Conservation (phyloP, 2,797 vertebrate genomes). For the Onychomys arenicola region DNA sequence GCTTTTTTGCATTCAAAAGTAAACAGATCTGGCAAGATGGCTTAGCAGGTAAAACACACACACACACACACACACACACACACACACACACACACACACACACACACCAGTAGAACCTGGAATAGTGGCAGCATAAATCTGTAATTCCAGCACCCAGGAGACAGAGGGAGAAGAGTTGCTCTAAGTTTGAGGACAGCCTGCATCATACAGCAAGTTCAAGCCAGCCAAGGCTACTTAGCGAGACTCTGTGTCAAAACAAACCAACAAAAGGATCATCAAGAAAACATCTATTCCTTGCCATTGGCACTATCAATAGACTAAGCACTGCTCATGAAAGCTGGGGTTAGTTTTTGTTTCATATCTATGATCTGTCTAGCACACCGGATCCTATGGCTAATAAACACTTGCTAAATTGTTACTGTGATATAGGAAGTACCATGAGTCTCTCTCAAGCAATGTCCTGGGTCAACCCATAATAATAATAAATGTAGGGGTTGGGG, state of each 20-base stretch:
- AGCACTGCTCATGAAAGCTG: background rate
- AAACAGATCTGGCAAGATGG: background rate
- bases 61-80: background rate
- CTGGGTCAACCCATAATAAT: background rate
- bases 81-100: background rate
- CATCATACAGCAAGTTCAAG: background rate
- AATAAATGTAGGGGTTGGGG: too few species aligned
- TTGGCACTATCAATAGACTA: background rate
- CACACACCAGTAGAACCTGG: background rate
- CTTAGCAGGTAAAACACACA: background rate
- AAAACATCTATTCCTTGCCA: slow-evolving; percentile 7
- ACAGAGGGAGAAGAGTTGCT: background rate
- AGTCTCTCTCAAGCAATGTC: background rate
- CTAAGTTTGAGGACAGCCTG: background rate
- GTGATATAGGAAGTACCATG: slow-evolving; percentile 16
- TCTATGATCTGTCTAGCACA: background rate
- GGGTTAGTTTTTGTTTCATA: slow-evolving; percentile 14
- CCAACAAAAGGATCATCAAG: background rate
- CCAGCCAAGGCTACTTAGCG: background rate
- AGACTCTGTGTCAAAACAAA: background rate
- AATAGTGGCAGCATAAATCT: background rate
- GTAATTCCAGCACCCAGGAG: background rate
- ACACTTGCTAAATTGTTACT: slow-evolving; percentile 17
- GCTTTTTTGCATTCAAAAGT: slow-evolving; percentile 49
- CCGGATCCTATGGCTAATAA: background rate